Base-by-base conservation (phyloP, 2,888 invertebrate species). In the Oeneis ivallda region DNA sequence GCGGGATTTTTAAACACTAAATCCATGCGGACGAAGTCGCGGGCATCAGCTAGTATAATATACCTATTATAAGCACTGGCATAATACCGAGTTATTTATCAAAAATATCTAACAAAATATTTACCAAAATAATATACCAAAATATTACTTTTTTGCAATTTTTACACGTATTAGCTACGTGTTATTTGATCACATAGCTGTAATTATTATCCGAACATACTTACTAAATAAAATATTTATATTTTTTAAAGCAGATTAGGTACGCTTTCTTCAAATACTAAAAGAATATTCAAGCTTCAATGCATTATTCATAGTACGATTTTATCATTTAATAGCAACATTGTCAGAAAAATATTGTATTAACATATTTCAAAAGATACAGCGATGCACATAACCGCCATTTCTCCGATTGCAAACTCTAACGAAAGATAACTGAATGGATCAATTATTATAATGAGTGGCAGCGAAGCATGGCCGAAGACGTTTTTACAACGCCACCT, bases 401-500 rank as follows among this genome's bases (percentile, higher is more conserved):
- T 61, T 61, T 61, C 61, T 52, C 52, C 43, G 61, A 61, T 61
- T 61, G 61, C 52, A 52, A 61, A 61, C 61, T 61, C 41, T n/a
- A 52, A 61, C 52, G 11, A 61, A 26, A 61, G 61, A 61, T 61
- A 61, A 52, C 50, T 52, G 52, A 32, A 45, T 41, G 61, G 61
- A 61, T 61, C 61, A 61, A 61, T 61, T 61, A 61, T 61, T 61
- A 60, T 60, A 50, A 60, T 50, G 47, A 49, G 59, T 2, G 10
- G 17, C 47, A 13, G 49, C 17, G 79, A 81, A 86, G 83, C 86
- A 83, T 85, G 83, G 83, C 84, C 77, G 75, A 66, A 54, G 62
- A 74, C 74, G 81, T 83, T 87, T 87, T 88, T 88, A 76, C 77
- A 79, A 78, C 82, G 83, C 79, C 82, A 83, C 83, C 80, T 80